Base-by-base conservation (phyloP, 2,113 vertebrate genomes). In the Scytalopus superciliaris region DNA sequence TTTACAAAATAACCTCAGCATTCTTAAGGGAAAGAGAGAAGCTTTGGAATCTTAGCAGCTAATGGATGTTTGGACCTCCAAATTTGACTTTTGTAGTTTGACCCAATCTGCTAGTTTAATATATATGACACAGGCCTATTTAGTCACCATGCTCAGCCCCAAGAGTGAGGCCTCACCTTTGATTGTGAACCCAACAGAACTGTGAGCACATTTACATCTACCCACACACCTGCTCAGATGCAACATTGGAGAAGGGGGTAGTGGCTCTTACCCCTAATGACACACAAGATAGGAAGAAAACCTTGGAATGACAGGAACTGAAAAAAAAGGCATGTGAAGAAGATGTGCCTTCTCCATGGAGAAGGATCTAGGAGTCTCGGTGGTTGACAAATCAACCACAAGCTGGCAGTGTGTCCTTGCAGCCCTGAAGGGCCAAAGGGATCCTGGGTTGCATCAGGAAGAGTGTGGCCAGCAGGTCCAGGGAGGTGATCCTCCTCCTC, bases 111-210 rank as follows among this genome's bases (percentile, higher is more conserved):
- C 21, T 56, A 64, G 50, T 85, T 70, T 40, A 35, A 35, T 50
- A 28, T 35, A 75, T 69, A 40, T 70, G 7, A 42, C 2, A 1
- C 15, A 57, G 37, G 17, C 24, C 12, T 50, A 16, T 74, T 62
- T 67, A 50, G 33, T 52, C 44, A 40, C 45, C 55, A 17, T 14
- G 49, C 12, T 53, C 15, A 76, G 10, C 21, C 23, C 28, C 39
- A 35, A 14, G 17, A 57, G 21, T 1, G 0, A 7, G 22, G 30
- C 35, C 37, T 70, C 1, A 0, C 35, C 52, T 40, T 35, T 21
- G 19, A 19, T 1, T 69, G 49, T 59, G 49, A 57, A 40, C 18
- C 39, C 21, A 76, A 14, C 1, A 57, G 35, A 30, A 30, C 10
- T 45, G 33, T n/a, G 45, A 72, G 72, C 0, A 0, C 17, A 4